Conservation (phyloP, 1,140 invertebrate genomes). For the Pseudoatta argentina region DNA sequence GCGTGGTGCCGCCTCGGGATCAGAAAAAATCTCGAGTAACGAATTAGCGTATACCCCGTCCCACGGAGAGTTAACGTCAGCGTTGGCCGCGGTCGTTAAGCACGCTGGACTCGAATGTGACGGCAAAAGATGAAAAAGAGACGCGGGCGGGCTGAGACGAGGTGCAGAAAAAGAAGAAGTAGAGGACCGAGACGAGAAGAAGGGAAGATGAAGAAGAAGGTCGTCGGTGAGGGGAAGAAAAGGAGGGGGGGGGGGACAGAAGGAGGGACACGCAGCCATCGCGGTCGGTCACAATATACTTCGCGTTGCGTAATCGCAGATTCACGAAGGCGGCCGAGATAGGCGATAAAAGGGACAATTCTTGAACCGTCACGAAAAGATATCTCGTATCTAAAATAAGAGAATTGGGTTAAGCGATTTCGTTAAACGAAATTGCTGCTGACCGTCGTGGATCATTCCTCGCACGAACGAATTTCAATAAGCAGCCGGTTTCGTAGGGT, state of each 20-base stretch:
- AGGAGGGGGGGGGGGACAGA: background rate
- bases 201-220: slow-evolving; percentile 59
- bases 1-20: slow-evolving; percentile 45
- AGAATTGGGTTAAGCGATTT: slow-evolving; percentile 77
- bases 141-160: slow-evolving; percentile 25
- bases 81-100: slow-evolving; percentile 47
- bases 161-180: slow-evolving; percentile 47
- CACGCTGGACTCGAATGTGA: slow-evolving; percentile 32
- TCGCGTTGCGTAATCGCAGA: slow-evolving; percentile 73
- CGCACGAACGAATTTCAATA: slow-evolving; percentile 55
- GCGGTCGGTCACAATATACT: slow-evolving; percentile 39
- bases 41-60: slow-evolving; percentile 54
- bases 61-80: slow-evolving; percentile 55
- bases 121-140: slow-evolving; percentile 50
- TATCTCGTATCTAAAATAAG: slow-evolving; percentile 78
- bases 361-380: slow-evolving; percentile 81
- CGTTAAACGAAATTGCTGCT: slow-evolving; percentile 67
- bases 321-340: slow-evolving; percentile 75
- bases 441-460: slow-evolving; percentile 24
- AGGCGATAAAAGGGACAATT: slow-evolving; percentile 80
- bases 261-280: slow-evolving; percentile 29
- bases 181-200: slow-evolving; percentile 37
- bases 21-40: slow-evolving; percentile 61
- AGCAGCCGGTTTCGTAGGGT: slow-evolving; percentile 27
- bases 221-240: slow-evolving; percentile 32